A percentile compares a stretch with the other conserved stretches of the same genome.
Conservation (phyloP, 2,888 invertebrate genomes). For the Notodonta ziczac region DNA sequence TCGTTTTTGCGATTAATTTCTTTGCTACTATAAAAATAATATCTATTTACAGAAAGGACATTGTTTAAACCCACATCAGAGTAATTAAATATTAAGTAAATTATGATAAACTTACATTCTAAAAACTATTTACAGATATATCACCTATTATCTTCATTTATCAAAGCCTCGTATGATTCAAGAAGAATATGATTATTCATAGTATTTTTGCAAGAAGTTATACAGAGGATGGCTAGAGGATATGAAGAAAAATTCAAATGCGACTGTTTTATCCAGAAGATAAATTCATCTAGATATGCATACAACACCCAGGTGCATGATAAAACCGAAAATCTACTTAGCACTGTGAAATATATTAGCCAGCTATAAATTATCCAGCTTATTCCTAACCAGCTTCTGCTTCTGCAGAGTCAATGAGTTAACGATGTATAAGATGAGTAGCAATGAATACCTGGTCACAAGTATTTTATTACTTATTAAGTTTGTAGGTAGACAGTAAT, state of each 20-base stretch:
- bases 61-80: conserved; percentile 67
- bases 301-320: conserved; percentile 96
- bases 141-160: no score
- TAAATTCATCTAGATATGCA: conserved; percentile 98
- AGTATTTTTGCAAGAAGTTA: conserved; percentile 96
- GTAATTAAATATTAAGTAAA: conserved; percentile 7
- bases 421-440: no score
- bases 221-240: conserved; percentile 95
- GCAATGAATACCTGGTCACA: no score
- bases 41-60: background rate
- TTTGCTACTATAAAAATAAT: background rate
- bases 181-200: conserved; percentile 40
- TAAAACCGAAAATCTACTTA: conserved; percentile 87
- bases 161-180: no score
- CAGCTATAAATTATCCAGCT: conserved; percentile 89
- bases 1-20: no score
- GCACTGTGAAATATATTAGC: conserved; percentile 86
- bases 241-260: conserved; percentile 94
- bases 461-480: no score
- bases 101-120: no score
- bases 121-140: no score
- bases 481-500: no score
- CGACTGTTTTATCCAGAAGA: conserved; percentile 96
- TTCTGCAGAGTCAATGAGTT: no score
- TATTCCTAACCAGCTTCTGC: no score